A percentile compares a stretch with the other conserved stretches of the same genome.
Conservation (phyloP, 2,888 invertebrate genomes). For the Plagiodera versicolora region DNA sequence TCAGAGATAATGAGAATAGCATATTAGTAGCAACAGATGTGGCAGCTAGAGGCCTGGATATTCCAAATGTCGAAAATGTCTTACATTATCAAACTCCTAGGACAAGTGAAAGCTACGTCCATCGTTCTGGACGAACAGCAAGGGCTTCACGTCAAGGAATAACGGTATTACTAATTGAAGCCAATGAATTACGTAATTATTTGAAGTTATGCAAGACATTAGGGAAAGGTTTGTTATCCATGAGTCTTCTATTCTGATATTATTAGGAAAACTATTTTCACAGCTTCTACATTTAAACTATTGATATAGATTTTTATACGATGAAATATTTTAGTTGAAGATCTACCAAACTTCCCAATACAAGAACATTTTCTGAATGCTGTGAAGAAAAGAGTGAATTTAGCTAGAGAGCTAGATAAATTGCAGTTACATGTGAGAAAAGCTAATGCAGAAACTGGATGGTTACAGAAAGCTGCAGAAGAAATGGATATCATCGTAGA, state of each 20-base stretch:
- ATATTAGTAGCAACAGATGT: conserved; percentile 94
- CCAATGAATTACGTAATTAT: conserved; percentile 79
- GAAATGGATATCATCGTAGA: conserved; percentile 93
- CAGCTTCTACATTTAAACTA: too few relatives aligned
- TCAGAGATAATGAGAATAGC: conserved; percentile 70
- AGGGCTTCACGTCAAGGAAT: conserved; percentile 86
- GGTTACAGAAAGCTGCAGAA: conserved; percentile 83
- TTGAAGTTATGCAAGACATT: conserved; percentile 80
- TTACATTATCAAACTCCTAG: conserved; percentile 95
- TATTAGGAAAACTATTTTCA: too few relatives aligned
- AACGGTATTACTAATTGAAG: conserved; percentile 89
- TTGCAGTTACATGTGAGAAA: conserved; percentile 69
- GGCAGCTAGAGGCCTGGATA: conserved; percentile 95
- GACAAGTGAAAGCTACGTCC: conserved; percentile 95
- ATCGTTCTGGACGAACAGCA: conserved; percentile 95
- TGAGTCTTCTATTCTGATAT: conserved; percentile 19
- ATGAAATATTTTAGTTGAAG: conserved; percentile 69
- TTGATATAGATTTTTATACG: too few relatives aligned
- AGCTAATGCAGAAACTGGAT: conserved; percentile 71
- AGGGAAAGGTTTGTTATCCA: conserved; percentile 68
- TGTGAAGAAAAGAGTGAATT: conserved; percentile 70
- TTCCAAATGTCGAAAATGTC: conserved; percentile 91
- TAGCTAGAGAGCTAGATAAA: conserved; percentile 80
- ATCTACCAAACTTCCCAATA: conserved; percentile 83
- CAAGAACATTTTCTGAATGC: conserved; percentile 63